Evolutionary conservation across 2,888 invertebrate species (phyloP).

Genomic region (Amphipoea oculea): DNA sequence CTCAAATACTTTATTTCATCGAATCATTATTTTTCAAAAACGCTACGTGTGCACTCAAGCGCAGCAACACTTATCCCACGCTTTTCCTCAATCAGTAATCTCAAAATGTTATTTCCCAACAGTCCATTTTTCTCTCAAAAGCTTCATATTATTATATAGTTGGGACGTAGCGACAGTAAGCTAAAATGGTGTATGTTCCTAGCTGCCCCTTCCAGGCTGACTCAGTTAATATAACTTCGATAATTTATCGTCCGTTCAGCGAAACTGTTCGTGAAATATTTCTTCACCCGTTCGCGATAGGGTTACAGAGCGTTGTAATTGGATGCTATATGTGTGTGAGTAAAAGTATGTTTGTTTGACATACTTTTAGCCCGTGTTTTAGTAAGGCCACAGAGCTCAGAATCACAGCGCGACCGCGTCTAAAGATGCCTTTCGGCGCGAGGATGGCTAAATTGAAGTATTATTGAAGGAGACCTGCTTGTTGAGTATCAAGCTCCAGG

Average conservation of each 20-base stretch:
- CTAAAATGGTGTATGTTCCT: conserved; percentile 43
- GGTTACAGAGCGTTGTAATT: conserved; percentile 42
- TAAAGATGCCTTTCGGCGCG: not conserved
- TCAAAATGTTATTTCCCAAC: conserved; percentile 15
- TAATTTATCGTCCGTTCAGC: conserved; percentile 70
- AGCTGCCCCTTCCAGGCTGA: conserved; percentile 57
- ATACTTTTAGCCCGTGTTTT: conserved; percentile 6
- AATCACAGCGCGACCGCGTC: not conserved
- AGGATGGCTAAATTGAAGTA: not conserved
- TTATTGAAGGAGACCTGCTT: not conserved
- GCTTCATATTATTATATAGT: conserved; percentile 38
- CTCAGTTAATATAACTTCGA: conserved; percentile 66
- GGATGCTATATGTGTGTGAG: conserved; percentile 14
- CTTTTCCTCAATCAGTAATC: conserved; percentile 38
- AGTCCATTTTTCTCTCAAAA: conserved; percentile 52
- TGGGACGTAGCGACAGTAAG: conserved; percentile 31
- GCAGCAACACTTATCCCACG: conserved; percentile 10
- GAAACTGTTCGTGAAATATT: conserved; percentile 62
- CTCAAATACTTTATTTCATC: not conserved
- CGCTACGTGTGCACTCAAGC: conserved; percentile 9
- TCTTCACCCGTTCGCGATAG: conserved; percentile 46
- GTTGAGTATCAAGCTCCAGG: too few relatives aligned
- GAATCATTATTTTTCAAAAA: conserved; percentile 35
- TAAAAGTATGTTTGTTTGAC: conserved; percentile 25
- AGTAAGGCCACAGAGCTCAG: not conserved